Evolutionary conservation across 2,797 vertebrate genomes (phyloP).

Genomic region (Spheniscus humboldti): DNA sequence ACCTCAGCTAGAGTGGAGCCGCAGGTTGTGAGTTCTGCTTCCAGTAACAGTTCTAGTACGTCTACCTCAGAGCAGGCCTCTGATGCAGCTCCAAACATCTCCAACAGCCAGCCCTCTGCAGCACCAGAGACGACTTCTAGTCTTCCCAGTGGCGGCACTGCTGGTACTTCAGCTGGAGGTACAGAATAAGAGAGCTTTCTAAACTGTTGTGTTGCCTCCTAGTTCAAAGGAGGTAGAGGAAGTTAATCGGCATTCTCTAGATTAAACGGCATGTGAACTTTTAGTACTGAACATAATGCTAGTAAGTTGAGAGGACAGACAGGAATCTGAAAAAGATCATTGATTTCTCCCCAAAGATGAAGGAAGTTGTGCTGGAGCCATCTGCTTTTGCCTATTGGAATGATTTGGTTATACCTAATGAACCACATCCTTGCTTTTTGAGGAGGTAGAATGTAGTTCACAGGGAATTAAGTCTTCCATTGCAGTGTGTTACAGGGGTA

Average conservation of each 20-base stretch:
- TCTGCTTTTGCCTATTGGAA: neutral
- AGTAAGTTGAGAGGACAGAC: neutral
- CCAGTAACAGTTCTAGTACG: conserved; percentile 79
- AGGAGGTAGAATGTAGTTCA: neutral
- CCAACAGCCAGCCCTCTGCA: conserved; percentile 79
- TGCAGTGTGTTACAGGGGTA: neutral
- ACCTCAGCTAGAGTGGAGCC: conserved; percentile 85
- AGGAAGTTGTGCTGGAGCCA: neutral
- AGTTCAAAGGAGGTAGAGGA: neutral
- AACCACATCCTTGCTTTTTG: neutral
- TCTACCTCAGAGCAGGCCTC: conserved; percentile 93
- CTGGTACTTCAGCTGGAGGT: conserved; percentile 85
- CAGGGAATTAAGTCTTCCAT: neutral
- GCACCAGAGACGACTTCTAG: conserved; percentile 76
- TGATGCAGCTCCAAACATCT: conserved; percentile 80
- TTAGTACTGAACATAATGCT: neutral
- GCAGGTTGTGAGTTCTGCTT: conserved; percentile 84
- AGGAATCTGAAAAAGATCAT: neutral
- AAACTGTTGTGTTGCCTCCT: neutral
- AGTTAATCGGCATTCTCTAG: neutral
- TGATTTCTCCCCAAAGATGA: neutral
- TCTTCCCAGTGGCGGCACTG: conserved; percentile 76
- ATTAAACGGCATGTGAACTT: neutral
- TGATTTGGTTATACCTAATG: neutral
- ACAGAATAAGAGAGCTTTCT: neutral